Conservation (phyloP, 2,888 invertebrate species). For the Sinhomidia bicolor region DNA sequence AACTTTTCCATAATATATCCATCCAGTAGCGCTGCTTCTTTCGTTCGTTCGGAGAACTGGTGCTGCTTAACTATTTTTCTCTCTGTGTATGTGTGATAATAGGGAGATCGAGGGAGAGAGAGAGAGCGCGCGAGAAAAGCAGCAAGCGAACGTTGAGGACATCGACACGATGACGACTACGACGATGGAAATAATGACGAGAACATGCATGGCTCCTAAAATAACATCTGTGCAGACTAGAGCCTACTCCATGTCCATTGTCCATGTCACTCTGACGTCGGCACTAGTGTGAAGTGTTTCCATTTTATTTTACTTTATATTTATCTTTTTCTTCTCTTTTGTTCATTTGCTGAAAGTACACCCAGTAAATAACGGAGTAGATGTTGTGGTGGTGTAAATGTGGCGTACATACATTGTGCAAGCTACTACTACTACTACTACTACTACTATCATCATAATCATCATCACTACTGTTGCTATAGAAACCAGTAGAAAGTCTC, state of each 20-base stretch:
- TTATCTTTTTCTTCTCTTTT: not conserved
- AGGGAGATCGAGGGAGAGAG: no score
- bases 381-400: no score
- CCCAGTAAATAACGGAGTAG: no score
- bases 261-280: not conserved
- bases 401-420: no score
- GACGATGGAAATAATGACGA: not conserved
- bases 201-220: not conserved
- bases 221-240: not conserved
- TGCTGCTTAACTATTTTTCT: not conserved
- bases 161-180: not conserved
- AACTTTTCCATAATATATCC: not conserved
- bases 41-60: not conserved
- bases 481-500: no score
- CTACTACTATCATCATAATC: no score
- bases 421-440: no score
- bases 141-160: no score
- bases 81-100: not conserved
- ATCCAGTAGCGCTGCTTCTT: no score
- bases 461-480: no score
- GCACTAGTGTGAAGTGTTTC: not conserved
- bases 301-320: not conserved
- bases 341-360: not conserved
- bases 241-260: slow-evolving; percentile 1
- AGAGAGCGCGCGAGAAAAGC: not conserved